Conservation (phyloP, 2,113 vertebrate species). For the Kobus ellipsiprymnus region DNA sequence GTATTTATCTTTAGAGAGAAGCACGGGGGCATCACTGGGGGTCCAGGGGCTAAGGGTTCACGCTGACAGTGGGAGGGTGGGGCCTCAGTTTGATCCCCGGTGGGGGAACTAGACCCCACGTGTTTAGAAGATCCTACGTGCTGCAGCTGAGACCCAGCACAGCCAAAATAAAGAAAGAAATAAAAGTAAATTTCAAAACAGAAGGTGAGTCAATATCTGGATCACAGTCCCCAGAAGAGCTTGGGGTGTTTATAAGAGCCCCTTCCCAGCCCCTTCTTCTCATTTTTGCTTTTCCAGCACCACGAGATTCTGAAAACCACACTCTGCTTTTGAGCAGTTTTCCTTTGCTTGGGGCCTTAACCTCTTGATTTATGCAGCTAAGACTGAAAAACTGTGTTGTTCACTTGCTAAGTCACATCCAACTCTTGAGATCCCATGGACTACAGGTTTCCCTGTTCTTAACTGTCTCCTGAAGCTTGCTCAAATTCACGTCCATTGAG, state of each 20-base stretch:
- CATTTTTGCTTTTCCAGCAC: neutral
- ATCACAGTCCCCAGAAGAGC: neutral
- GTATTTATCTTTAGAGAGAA: neutral
- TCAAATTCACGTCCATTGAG: neutral
- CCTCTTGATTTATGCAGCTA: neutral
- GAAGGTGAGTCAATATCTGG: neutral
- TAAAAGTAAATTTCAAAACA: neutral
- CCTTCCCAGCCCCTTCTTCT: neutral
- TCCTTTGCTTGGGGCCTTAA: neutral
- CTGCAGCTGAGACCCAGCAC: neutral
- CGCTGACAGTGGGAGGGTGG: neutral
- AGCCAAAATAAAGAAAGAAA: neutral
- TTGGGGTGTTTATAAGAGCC: neutral
- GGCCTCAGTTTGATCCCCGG: neutral
- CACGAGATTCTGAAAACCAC: neutral
- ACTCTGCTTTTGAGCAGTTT: neutral
- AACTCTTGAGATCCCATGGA: neutral
- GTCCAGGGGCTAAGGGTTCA: neutral
- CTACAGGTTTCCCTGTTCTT: neutral
- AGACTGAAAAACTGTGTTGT: neutral
- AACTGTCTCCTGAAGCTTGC: neutral
- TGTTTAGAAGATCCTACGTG: neutral
- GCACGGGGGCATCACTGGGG: neutral
- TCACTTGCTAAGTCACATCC: fast-evolving
- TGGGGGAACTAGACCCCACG: neutral